phyloP scores from a whole-genome alignment of 2,113 vertebrate species.

The Pteruthius melanotis region DNA sequence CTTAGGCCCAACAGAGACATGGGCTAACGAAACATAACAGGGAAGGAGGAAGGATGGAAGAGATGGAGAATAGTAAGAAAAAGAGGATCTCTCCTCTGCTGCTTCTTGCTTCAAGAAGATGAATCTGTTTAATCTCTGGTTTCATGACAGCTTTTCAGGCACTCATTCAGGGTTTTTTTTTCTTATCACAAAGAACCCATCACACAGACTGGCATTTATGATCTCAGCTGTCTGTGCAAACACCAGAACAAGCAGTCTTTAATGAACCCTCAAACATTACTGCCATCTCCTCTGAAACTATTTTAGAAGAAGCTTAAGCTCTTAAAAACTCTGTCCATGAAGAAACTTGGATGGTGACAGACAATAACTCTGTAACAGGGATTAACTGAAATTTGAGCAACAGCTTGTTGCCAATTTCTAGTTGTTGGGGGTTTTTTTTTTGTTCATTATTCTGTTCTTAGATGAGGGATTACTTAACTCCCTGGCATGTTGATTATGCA shows the following conservation, averaged over 20 bases:
- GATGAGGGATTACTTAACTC: slow-evolving; percentile 13
- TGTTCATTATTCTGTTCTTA: neutral
- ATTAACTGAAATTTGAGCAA: neutral
- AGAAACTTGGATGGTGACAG: neutral
- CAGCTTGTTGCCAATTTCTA: neutral
- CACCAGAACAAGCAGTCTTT: slow-evolving; percentile 60
- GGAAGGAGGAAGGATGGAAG: neutral
- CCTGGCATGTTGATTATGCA: neutral
- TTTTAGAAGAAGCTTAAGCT: slow-evolving; percentile 39
- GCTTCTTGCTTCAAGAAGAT: slow-evolving; percentile 12
- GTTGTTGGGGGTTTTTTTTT: too few relatives aligned
- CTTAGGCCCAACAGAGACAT: neutral
- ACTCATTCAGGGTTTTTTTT: slow-evolving; percentile 22
- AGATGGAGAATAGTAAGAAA: neutral
- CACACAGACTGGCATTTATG: slow-evolving; percentile 58
- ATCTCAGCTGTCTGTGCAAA: slow-evolving; percentile 62
- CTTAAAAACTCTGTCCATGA: slow-evolving; percentile 38
- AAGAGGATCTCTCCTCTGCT: neutral
- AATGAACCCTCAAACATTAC: slow-evolving; percentile 64
- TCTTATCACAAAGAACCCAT: slow-evolving; percentile 17
- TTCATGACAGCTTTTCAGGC: slow-evolving; percentile 59
- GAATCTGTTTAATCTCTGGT: slow-evolving; percentile 50
- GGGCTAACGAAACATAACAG: neutral
- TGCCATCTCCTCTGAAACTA: slow-evolving; percentile 14
- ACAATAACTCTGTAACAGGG: neutral